These are phyloP conservation scores for Anisognathus igniventris DNA, from an alignment of 2,797 vertebrate genomes.

Conservation along the genomic window DNA sequence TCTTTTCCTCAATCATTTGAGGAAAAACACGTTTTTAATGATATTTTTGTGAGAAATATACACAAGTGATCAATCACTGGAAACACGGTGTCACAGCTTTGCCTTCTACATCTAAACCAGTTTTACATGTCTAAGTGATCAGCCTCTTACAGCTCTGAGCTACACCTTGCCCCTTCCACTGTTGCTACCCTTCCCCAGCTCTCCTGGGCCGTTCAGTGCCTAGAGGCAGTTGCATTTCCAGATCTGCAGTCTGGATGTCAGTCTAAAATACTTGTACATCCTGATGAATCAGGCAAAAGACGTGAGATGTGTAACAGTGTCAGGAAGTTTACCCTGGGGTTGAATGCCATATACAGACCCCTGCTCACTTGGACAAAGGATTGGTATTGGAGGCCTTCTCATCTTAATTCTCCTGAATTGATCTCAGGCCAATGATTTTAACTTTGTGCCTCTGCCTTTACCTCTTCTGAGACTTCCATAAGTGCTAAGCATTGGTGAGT, in stretches of 20 bases:
- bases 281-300: background rate
- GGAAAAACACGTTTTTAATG: background rate
- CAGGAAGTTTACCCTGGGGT: background rate
- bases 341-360: background rate
- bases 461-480: background rate
- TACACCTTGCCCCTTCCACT: background rate
- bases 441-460: background rate
- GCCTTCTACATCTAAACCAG: background rate
- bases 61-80: background rate
- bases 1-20: background rate
- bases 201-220: background rate
- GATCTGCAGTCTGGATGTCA: background rate
- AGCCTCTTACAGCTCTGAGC: background rate
- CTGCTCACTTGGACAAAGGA: background rate
- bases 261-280: background rate
- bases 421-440: background rate
- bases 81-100: background rate
- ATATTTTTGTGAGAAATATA: background rate
- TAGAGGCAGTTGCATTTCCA: background rate
- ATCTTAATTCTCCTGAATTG: background rate
- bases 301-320: rapidly evolving
- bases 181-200: background rate
- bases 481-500: background rate
- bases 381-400: background rate
- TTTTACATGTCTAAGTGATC: background rate